Conservation (phyloP, 2,888 invertebrate species). For the Netelia inedita region DNA sequence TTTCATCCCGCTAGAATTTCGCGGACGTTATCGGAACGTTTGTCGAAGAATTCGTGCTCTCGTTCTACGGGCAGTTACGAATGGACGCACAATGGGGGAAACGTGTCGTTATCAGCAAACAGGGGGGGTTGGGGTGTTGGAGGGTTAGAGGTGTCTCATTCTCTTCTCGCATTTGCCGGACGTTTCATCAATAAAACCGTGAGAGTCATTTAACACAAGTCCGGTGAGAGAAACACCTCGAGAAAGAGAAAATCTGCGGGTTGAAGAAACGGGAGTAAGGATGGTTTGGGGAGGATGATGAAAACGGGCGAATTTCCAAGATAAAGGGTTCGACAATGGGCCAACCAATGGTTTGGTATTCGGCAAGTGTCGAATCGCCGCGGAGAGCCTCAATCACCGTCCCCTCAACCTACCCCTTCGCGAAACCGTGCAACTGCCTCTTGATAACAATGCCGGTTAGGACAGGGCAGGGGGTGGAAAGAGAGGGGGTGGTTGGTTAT, state of each 20-base stretch:
- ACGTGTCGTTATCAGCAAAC: constrained; percentile 71
- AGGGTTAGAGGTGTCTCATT: too few species aligned
- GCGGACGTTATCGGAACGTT: constrained; percentile 30
- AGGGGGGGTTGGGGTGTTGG: neutral
- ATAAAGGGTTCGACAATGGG: constrained; percentile 83
- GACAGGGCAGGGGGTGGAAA: neutral
- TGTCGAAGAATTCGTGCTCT: constrained; percentile 38
- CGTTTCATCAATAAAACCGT: constrained; percentile 84
- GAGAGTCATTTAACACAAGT: constrained; percentile 82
- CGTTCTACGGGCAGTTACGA: constrained; percentile 8
- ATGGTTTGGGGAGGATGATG: constrained; percentile 19
- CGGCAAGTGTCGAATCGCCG: constrained; percentile 83
- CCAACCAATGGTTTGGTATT: constrained; percentile 84
- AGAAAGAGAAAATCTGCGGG: constrained; percentile 76
- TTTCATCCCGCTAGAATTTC: neutral
- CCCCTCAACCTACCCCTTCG: constrained; percentile 46
- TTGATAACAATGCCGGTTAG: constrained; percentile 82
- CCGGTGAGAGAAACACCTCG: constrained; percentile 81
- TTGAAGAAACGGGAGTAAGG: neutral
- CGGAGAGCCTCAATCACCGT: constrained; percentile 82
- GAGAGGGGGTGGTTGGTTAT: constrained; percentile 78
- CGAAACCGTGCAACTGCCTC: neutral
- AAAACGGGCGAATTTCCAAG: constrained; percentile 82
- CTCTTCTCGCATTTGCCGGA: constrained; percentile 72
- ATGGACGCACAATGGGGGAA: constrained; percentile 57